phyloP scores from a whole-genome alignment of 30 jellyfish, hydroid and myxozoan genomes.

The Clytia hemisphaerica region DNA sequence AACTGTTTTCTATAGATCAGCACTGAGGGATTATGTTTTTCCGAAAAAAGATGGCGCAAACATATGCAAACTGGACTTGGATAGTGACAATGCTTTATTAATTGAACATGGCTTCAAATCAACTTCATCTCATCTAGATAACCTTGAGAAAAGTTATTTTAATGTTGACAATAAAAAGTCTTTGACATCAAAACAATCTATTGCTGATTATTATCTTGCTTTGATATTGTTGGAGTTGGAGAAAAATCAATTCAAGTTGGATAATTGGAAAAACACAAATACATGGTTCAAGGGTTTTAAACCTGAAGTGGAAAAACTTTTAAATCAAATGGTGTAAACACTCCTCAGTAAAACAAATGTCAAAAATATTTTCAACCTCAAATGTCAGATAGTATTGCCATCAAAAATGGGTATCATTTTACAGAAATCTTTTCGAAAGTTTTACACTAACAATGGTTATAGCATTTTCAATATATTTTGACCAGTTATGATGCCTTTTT shows the following conservation, averaged over 20 bases:
- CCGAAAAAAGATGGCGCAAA: constrained; percentile 2
- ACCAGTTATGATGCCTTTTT: too few relatives aligned
- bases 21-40: background rate
- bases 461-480: too few relatives aligned
- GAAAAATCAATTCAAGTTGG: constrained; percentile 4
- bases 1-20: constrained; percentile 1
- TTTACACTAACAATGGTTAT: too few relatives aligned
- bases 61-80: constrained; percentile 5
- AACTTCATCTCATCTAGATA: background rate
- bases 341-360: too few relatives aligned
- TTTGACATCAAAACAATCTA: background rate
- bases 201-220: constrained; percentile 20
- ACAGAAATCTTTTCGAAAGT: too few relatives aligned
- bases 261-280: constrained; percentile 10
- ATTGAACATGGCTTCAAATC: constrained; percentile 3
- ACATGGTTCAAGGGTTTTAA: background rate
- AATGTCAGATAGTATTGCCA: too few relatives aligned
- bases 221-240: constrained; percentile 12
- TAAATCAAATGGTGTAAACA: too few relatives aligned
- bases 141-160: background rate
- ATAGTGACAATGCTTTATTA: background rate
- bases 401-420: too few relatives aligned
- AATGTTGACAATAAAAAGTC: background rate
- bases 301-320: too few relatives aligned
- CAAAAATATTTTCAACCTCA: too few relatives aligned